Base-by-base conservation (phyloP, 2,888 invertebrate genomes). In the Drosophila kanekoi region DNA sequence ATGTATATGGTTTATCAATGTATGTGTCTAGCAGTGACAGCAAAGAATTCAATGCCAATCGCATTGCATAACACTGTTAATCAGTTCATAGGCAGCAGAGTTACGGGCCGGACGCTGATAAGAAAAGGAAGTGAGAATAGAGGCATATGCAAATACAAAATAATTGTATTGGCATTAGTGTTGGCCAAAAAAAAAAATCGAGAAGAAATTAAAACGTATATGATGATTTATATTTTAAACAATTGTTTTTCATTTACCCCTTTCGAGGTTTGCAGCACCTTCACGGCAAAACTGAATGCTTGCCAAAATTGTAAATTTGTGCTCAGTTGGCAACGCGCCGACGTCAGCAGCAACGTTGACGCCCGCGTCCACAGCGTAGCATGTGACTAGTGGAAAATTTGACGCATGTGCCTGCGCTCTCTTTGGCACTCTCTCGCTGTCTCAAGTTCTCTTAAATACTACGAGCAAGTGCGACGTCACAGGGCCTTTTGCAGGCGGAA, bases 211-310 rank as follows among this genome's bases (percentile, higher is more conserved):
- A 14, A 10, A 35, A 16, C 43, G 16, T 32, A 52, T 43, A 10
- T 23, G 18, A 58, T 58, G 56, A 23, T 32, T 38, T 5, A 51
- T 47, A 67, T 60, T 58, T 52, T 38, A 64, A 52, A 45, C 44
- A 79, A 77, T 84, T 77, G 89, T 87, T 85, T 84, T 89, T 89
- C 86, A 90, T 84, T 89, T 83, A 79, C 73, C 86, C 87, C 83
- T 73, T 89, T 89, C 87, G 83, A 90, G 86, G 89, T 79, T 85
- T 70, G 66, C 51, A 44, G 40, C 41, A 43, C 58, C 40, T 61
- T 61, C 53, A 48, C 10, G 45, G 45, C 70, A 53, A 35, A 40
- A 35, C 52, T 33, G 16, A 33, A 18, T 40, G 68, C 65, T 72
- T 85, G 83, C 80, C 83, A 77, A 75, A 82, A 82, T 66, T 65